A percentile compares a stretch with the other conserved stretches of the same genome.
Evolutionary conservation across 2,888 invertebrate genomes (phyloP).

Genomic region (Xylota sylvarum): DNA sequence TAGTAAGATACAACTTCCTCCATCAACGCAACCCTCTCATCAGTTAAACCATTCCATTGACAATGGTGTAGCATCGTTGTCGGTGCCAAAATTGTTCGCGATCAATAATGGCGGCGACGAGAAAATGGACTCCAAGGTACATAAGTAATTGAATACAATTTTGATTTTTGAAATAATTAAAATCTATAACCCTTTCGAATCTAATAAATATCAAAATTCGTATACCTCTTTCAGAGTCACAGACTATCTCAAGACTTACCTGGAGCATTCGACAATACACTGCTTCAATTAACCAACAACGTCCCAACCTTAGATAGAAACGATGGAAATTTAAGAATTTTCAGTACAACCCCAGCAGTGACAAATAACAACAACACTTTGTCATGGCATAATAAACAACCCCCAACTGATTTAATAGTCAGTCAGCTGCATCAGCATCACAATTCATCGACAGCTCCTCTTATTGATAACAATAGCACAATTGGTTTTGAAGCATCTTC

Average conservation of each 20-base stretch:
- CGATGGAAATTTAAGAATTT: conserved; percentile 34
- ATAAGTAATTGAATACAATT: too few species aligned
- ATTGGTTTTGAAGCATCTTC: conserved; percentile 79
- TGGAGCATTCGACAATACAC: conserved; percentile 12
- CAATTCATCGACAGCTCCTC: conserved; percentile 62
- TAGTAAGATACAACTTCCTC: conserved; percentile 62
- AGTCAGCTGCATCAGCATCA: conserved; percentile 39
- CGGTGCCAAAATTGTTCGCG: conserved; percentile 52
- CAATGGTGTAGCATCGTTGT: conserved; percentile 65
- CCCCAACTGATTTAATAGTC: conserved; percentile 15
- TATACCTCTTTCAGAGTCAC: conserved; percentile 56
- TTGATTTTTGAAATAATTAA: too few species aligned
- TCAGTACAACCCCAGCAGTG: conserved; percentile 11
- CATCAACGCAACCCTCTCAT: conserved; percentile 57
- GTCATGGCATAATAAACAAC: conserved; percentile 67
- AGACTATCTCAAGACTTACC: conserved; percentile 18
- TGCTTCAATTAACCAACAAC: conserved; percentile 17
- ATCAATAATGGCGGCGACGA: conserved; percentile 40
- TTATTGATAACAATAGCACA: conserved; percentile 75
- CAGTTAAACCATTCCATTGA: conserved; percentile 69
- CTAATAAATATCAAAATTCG: too few species aligned
- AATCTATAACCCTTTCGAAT: too few species aligned
- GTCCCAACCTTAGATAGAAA: conserved; percentile 55
- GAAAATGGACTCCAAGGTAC: conserved; percentile 47
- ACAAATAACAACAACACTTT: conserved; percentile 61